Conservation (phyloP, 2,797 vertebrate genomes). For the Epinephelus awoara region DNA sequence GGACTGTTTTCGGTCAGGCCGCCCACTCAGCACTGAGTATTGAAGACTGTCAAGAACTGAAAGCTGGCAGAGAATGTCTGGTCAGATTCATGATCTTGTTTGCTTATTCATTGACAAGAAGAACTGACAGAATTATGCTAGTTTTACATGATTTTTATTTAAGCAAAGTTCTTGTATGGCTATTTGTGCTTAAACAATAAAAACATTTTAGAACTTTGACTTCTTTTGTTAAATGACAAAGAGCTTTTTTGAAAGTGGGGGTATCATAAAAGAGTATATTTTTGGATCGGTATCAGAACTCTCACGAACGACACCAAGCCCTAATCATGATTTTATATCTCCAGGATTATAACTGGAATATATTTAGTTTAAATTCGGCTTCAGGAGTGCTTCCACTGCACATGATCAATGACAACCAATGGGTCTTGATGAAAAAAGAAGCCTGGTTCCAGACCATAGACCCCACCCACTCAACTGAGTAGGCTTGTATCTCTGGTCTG, state of each 20-base stretch:
- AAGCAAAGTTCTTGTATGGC: background rate
- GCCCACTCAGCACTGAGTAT: conserved; percentile 1
- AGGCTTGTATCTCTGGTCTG: too few relatives aligned
- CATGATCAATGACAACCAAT: background rate
- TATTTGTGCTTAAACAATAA: background rate
- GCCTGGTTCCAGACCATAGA: too few relatives aligned
- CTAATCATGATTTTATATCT: background rate
- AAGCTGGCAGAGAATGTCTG: conserved; percentile 11
- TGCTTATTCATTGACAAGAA: background rate
- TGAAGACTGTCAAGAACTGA: conserved; percentile 11
- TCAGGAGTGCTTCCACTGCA: background rate
- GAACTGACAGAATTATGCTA: background rate
- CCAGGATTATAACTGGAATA: background rate
- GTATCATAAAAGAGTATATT: background rate
- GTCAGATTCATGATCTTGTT: background rate
- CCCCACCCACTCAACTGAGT: too few relatives aligned
- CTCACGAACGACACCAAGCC: background rate
- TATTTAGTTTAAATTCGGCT: background rate
- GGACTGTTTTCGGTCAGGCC: background rate
- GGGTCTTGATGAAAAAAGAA: background rate
- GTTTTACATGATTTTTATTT: background rate
- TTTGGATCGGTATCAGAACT: background rate
- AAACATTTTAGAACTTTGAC: too few relatives aligned
- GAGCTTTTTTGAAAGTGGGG: background rate
- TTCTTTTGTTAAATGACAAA: background rate